Conservation (phyloP, 2,797 vertebrate genomes). For the Masticophis lateralis region DNA sequence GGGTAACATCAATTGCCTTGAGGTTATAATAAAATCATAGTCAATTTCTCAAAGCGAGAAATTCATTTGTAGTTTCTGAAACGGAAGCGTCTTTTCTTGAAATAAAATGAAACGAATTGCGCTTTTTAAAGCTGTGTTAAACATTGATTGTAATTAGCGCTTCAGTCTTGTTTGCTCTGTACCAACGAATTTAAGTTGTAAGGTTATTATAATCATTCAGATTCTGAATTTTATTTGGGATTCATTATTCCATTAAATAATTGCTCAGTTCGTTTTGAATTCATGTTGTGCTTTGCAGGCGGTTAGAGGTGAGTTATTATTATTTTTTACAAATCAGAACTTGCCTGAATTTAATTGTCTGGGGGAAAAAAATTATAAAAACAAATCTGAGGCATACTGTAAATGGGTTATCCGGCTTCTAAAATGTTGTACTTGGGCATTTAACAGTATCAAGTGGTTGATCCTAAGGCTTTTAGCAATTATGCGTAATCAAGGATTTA, state of each 20-base stretch:
- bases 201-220: not conserved
- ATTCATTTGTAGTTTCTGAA: conserved; percentile 28
- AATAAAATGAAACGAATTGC: not conserved
- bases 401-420: not conserved
- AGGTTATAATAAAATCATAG: not conserved
- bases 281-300: not conserved
- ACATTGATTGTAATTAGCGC: not conserved
- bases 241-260: not conserved
- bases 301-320: conserved; percentile 18
- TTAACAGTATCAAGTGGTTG: not conserved
- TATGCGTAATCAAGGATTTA: not conserved
- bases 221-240: not conserved
- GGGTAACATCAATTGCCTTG: conserved; percentile 48
- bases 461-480: not conserved
- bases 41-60: conserved; percentile 34
- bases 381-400: conserved; percentile 3
- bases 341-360: not conserved
- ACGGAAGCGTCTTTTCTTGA: conserved; percentile 20
- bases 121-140: not conserved
- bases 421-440: not conserved
- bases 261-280: not conserved
- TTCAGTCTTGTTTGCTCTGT: not conserved
- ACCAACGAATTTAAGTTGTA: not conserved
- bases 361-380: not conserved
- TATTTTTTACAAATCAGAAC: not conserved